phyloP scores from a whole-genome alignment of 2,797 vertebrate species.

The Miichthys miiuy region DNA sequence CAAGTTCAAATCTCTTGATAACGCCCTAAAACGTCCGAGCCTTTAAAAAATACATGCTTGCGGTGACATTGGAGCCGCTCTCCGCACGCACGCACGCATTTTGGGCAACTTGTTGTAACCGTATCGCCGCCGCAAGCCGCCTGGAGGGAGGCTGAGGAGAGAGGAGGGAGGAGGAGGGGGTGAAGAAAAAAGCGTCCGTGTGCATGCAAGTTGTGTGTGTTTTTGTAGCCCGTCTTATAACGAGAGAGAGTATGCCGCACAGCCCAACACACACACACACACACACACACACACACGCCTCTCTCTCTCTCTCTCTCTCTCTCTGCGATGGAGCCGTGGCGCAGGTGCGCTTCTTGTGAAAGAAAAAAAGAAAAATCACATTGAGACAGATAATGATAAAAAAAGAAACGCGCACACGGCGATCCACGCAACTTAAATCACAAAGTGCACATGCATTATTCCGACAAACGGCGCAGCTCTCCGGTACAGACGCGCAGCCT shows the following conservation, averaged over 20 bases:
- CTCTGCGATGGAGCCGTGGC: constrained; percentile 39
- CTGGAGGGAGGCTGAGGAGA: not conserved
- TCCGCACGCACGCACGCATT: constrained; percentile 7
- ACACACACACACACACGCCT: not conserved
- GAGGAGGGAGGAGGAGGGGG: no score
- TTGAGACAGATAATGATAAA: not conserved
- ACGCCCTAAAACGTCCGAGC: constrained; percentile 84
- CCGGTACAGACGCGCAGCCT: constrained; percentile 41
- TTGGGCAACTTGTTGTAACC: constrained; percentile 70
- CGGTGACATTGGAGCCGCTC: constrained; percentile 52
- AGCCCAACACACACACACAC: not conserved
- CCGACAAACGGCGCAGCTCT: constrained; percentile 25
- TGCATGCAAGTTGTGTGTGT: constrained; percentile 43
- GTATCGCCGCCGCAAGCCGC: constrained; percentile 34
- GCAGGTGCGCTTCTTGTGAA: constrained; percentile 62
- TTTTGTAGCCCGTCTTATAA: not conserved
- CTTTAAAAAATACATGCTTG: constrained; percentile 68
- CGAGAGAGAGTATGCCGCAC: constrained; percentile 10
- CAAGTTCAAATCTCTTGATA: constrained; percentile 68
- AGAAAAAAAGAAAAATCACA: not conserved
- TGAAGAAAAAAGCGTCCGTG: not conserved
- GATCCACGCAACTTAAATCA: constrained; percentile 52
- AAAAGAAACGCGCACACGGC: not conserved
- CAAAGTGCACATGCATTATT: constrained; percentile 38
- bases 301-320: no score